A percentile compares a stretch with the other conserved stretches of the same genome.
phyloP scores from a whole-genome alignment of 2,888 invertebrate species.

The Craniophora ligustri region DNA sequence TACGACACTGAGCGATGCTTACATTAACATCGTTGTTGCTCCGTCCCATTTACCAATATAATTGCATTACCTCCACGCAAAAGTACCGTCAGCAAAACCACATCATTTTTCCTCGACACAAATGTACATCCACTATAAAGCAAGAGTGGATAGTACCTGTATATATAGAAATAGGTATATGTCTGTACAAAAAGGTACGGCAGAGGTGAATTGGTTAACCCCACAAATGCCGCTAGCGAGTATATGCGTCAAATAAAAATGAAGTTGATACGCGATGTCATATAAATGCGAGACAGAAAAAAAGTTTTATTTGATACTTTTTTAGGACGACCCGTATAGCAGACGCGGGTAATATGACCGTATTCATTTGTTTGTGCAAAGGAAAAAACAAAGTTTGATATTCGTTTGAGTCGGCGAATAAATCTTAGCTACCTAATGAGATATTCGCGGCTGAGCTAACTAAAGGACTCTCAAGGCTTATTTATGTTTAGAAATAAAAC shows the following conservation, averaged over 20 bases:
- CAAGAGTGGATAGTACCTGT: slow-evolving; percentile 17
- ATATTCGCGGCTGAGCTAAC: neutral
- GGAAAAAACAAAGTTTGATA: neutral
- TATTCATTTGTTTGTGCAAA: slow-evolving; percentile 23
- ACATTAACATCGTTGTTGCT: neutral
- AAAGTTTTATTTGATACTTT: slow-evolving; percentile 42
- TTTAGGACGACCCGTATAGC: slow-evolving; percentile 23
- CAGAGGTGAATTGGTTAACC: slow-evolving; percentile 49
- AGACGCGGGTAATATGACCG: slow-evolving; percentile 11
- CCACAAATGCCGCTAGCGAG: slow-evolving; percentile 42
- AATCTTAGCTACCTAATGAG: too few species aligned
- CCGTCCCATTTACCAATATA: slow-evolving; percentile 16
- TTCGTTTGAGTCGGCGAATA: slow-evolving; percentile 1
- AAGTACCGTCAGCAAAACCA: slow-evolving; percentile 19
- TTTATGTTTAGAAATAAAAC: too few species aligned
- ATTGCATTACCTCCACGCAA: slow-evolving; percentile 16
- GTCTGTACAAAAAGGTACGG: slow-evolving; percentile 38
- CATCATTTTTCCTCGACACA: slow-evolving; percentile 2
- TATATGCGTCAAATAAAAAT: slow-evolving; percentile 55
- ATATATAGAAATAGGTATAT: too few species aligned
- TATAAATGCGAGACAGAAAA: slow-evolving; percentile 45
- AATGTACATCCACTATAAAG: slow-evolving; percentile 40
- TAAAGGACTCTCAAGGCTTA: slow-evolving; percentile 7
- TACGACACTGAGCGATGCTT: slow-evolving; percentile 9
- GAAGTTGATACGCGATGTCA: slow-evolving; percentile 51